A percentile compares a stretch with the other conserved stretches of the same genome.
Conservation (phyloP, 2,888 invertebrate genomes). For the Psylliodes chrysocephalus region DNA sequence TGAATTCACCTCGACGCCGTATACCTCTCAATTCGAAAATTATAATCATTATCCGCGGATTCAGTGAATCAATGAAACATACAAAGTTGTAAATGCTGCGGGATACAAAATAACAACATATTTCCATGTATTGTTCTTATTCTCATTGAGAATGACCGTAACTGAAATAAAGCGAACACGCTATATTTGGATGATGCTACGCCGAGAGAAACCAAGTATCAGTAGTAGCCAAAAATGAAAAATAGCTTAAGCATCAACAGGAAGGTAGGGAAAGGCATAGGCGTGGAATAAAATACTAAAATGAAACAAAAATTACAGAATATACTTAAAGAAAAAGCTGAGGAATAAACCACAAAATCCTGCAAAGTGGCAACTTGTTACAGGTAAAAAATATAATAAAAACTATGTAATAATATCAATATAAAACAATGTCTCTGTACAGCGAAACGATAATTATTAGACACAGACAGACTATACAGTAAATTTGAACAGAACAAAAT, state of each 20-base stretch:
- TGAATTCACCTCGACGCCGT: too few relatives aligned
- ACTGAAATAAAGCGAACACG: background rate
- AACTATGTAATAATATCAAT: too few relatives aligned
- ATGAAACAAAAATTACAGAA: background rate
- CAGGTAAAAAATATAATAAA: too few relatives aligned
- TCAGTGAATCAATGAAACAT: background rate
- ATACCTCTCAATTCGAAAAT: background rate
- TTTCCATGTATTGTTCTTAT: background rate
- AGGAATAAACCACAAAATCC: too few relatives aligned
- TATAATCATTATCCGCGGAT: background rate
- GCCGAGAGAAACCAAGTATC: background rate
- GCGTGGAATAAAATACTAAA: background rate
- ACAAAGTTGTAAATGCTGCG: slow-evolving; percentile 1
- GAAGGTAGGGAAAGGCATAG: background rate
- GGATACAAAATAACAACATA: background rate
- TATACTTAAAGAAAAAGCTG: too few relatives aligned
- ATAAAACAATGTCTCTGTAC: too few relatives aligned
- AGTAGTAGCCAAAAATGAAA: background rate
- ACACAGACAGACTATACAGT: too few relatives aligned
- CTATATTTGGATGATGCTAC: background rate
- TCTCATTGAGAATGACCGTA: background rate
- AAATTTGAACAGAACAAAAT: too few relatives aligned
- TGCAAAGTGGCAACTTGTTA: too few relatives aligned
- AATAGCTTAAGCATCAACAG: background rate
- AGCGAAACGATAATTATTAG: too few relatives aligned